These are phyloP conservation scores for Esperia sulphurella DNA, from an alignment of 2,888 invertebrate genomes.

Conservation along the genomic window DNA sequence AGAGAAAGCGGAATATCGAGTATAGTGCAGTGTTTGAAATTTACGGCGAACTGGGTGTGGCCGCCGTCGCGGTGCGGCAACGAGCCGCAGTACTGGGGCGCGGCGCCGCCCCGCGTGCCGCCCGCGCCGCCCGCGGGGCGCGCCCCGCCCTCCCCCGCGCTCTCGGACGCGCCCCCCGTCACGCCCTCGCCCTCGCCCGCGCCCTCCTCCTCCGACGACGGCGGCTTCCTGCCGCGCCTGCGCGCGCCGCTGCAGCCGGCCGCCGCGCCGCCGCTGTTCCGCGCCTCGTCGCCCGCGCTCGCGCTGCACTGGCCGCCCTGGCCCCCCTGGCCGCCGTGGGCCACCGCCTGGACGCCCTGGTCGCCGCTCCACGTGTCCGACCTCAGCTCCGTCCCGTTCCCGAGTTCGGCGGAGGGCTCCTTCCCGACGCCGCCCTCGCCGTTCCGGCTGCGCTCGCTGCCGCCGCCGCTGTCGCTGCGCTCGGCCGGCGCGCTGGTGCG, in stretches of 20 bases:
- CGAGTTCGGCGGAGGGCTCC: conserved; percentile 88
- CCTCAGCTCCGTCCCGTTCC: conserved; percentile 90
- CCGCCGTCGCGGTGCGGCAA: conserved; percentile 83
- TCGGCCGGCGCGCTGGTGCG: conserved; percentile 78
- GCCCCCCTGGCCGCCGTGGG: conserved; percentile 84
- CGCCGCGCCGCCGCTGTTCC: conserved; percentile 77
- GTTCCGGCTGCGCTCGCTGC: conserved; percentile 81
- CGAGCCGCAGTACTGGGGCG: conserved; percentile 45
- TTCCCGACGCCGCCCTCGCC: conserved; percentile 87
- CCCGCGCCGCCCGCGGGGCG: conserved; percentile 18
- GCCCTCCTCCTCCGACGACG: conserved; percentile 87
- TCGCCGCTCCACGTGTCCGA: conserved; percentile 90
- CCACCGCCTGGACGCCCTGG: conserved; percentile 83
- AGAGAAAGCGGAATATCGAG: conserved; percentile 97
- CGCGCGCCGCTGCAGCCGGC: conserved; percentile 79
- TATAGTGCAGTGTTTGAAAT: conserved; percentile 84
- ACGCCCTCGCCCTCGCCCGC: conserved; percentile 53
- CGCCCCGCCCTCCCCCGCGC: conserved; percentile 32
- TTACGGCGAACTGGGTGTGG: conserved; percentile 86
- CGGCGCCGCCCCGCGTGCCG: conserved; percentile 6
- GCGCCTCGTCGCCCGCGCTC: conserved; percentile 65
- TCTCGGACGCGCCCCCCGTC: conserved; percentile 35
- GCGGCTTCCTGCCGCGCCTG: conserved; percentile 86
- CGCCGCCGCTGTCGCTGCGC: conserved; percentile 85
- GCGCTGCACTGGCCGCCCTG: conserved; percentile 69